phyloP scores from a whole-genome alignment of 2,888 invertebrate species.

The Andrena camellia region DNA sequence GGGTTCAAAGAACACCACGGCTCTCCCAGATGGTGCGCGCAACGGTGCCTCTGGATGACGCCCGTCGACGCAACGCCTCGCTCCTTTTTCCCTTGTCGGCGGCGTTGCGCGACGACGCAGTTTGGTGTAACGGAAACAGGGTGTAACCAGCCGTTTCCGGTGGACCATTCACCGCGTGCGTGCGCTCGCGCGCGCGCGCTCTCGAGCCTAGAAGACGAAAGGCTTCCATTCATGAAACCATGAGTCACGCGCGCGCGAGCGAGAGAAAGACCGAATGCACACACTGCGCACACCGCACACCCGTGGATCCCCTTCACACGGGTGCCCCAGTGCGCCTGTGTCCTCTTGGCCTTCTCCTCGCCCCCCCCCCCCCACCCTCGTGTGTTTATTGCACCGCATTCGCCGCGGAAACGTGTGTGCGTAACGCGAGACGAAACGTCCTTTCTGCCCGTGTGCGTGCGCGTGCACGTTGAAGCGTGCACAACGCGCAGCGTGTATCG shows the following conservation, averaged over 20 bases:
- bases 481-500: slow-evolving; percentile 10
- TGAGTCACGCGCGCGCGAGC: slow-evolving; percentile 75
- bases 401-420: slow-evolving; percentile 4
- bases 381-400: slow-evolving; percentile 46
- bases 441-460: not conserved
- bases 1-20: not conserved
- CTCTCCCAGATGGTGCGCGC: slow-evolving; percentile 1
- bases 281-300: slow-evolving; percentile 41
- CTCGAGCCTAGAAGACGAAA: slow-evolving; percentile 74
- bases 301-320: slow-evolving; percentile 61
- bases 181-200: too few relatives aligned
- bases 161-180: slow-evolving; percentile 80
- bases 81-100: slow-evolving; percentile 44
- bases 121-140: slow-evolving; percentile 81
- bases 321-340: slow-evolving; percentile 49
- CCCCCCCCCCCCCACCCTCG: slow-evolving; percentile 20
- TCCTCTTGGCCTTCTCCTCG: slow-evolving; percentile 27
- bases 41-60: not conserved
- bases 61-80: slow-evolving; percentile 19
- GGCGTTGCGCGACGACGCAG: slow-evolving; percentile 70
- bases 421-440: slow-evolving; percentile 30
- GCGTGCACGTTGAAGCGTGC: slow-evolving; percentile 51
- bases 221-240: slow-evolving; percentile 82
- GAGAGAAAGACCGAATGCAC: slow-evolving; percentile 27
- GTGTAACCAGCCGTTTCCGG: slow-evolving; percentile 83